Base-by-base conservation (phyloP, 1,140 invertebrate species). In the Cyphomyrmex costatus region DNA sequence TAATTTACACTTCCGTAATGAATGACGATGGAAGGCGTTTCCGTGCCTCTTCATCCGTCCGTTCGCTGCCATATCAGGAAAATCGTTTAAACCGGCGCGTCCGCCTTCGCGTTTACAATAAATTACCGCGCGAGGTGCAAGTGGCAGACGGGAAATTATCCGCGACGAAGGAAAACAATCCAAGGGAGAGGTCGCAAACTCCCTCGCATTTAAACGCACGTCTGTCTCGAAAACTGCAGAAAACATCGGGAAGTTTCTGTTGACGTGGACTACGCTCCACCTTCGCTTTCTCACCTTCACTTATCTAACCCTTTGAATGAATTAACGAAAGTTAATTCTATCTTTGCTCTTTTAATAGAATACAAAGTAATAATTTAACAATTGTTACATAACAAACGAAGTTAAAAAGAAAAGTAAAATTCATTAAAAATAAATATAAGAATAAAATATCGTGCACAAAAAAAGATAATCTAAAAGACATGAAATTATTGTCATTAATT, bases 61-160 rank as follows among this genome's bases (percentile, higher is more conserved):
- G 24, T 19, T 68, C 16, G 49, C 68, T 85, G 63, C 24, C 49
- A 49, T 58, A 63, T 77, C 65, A 56, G 12, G 63, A 19, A 68
- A 68, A 63, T 85, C 66, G 63, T 76, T 78, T 86, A 90, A 88
- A 89, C 63, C 74, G 68, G 79, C 88, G 79, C 68, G 79, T 84
- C 71, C 58, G 53, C 76, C 73, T 89, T 88, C 79, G 79, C 79
- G 87, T 90, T 90, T 80, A 61, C 86, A 79, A 83, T 70, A 83
- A 51, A 90, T 86, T 71, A 85, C 73, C 84, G 70, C 51, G 30
- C 82, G 63, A 77, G 84, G 61, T 86, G 77, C 86, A 65, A 83
- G 46, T 65, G 89, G 83, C 88, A 85, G 77, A 74, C 24, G 82
- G 66, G 86, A 83, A 83, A 83, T 83, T 83, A 83, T 83, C 79